Percentiles rank a stretch among this genome's conserved stretches.
Evolutionary conservation across 2,113 vertebrate species (phyloP).

Genomic region (Neolamprologus caudopunctatus): DNA sequence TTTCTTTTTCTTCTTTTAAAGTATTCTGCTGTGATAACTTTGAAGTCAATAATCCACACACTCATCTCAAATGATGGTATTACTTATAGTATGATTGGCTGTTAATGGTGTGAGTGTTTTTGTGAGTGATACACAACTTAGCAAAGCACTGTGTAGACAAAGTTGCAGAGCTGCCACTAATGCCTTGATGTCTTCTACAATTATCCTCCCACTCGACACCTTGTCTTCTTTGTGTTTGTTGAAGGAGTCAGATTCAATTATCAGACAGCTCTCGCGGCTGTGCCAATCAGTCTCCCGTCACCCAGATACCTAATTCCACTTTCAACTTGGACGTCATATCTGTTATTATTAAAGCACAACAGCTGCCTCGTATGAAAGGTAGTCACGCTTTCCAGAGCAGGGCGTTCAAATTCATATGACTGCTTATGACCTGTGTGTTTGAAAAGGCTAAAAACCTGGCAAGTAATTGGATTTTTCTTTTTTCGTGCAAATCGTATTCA

Average conservation of each 20-base stretch:
- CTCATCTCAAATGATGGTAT: slow-evolving; percentile 15
- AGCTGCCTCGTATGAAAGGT: background rate
- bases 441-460: background rate
- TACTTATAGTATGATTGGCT: background rate
- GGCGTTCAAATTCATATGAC: background rate
- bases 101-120: slow-evolving; percentile 7
- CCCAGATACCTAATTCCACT: background rate
- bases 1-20: background rate
- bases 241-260: slow-evolving; percentile 45
- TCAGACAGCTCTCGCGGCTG: background rate
- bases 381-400: background rate
- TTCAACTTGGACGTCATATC: background rate
- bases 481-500: background rate
- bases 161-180: slow-evolving; percentile 14
- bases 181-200: slow-evolving; percentile 29
- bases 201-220: slow-evolving; percentile 35
- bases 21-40: slow-evolving; percentile 2
- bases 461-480: background rate
- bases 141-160: background rate
- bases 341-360: slow-evolving; percentile 1
- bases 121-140: background rate
- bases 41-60: slow-evolving; percentile 33
- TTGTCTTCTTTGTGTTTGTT: slow-evolving; percentile 41
- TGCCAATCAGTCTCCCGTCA: slow-evolving; percentile 17
- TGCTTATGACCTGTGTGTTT: background rate